Evolutionary conservation across 2,113 vertebrate species (phyloP), one percentile per base, ranked within the genome.

Genomic region (Dermatemys mawii): DNA sequence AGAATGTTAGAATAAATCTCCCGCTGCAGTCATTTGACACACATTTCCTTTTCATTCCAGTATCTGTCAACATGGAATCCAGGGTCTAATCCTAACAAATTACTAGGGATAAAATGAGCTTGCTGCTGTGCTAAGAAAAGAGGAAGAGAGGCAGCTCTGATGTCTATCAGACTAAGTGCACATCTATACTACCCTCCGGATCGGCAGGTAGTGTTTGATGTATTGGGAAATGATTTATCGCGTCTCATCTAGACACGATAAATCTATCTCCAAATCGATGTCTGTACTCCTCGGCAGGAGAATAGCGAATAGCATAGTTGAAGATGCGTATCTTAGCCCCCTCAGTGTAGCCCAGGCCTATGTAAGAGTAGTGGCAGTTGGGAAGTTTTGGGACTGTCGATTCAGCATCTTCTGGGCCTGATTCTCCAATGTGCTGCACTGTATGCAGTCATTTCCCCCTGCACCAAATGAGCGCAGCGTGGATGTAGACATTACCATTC

Each of bases 381-480:
- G 38, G 86, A 86, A 26, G 12, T 83, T 48, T 27, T 81, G 50
- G 32, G 81, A 41, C 1, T 12, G 54, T n/a, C 78, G 86, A 35
- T 17, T 44, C 21, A 32, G 32, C 41, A n/a, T 26, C 49, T 88
- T n/a, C 0, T 75, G 41, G 70, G 38, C 38, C 38, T 53, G 78
- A 51, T 51, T 26, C 21, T 53, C 35, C 21, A 24, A 11, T 80
- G 35, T 21, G 3, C 4, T 51, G 48, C 29, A n/a, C 10, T 51
- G 19, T 51, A 6, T 10, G 19, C 22, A 75, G 24, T 44, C 24
- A 44, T 75, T 6, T 75, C 7, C 5, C 27, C 17, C 2, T 21
- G 32, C 21, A 32, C 27, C 19, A 21, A 17, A 35, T 1, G 32
- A 16, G 10, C 3, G 26, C 67, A 46, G 50, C 0, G 2, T 4